Percentiles rank a stretch among this genome's conserved stretches.
Evolutionary conservation across 2,888 invertebrate species (phyloP).

Genomic region (Ypsolopha scabrella): DNA sequence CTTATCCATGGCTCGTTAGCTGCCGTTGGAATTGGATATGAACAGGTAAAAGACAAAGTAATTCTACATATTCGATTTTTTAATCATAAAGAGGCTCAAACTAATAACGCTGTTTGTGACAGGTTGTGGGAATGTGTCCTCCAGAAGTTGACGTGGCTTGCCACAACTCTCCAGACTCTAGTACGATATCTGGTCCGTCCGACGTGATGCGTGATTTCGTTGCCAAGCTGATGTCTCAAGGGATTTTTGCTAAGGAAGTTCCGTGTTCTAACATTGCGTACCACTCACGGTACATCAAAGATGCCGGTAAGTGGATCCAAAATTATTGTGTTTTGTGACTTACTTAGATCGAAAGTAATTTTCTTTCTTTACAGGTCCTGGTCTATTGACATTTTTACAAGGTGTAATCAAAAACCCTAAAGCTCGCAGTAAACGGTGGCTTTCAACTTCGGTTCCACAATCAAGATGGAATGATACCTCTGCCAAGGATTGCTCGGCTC

Average conservation of each 20-base stretch:
- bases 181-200: constrained; percentile 78
- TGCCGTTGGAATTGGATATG: constrained; percentile 76
- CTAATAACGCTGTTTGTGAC: background rate
- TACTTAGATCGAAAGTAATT: background rate
- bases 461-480: constrained; percentile 25
- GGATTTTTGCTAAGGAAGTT: constrained; percentile 22
- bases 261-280: constrained; percentile 83
- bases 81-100: background rate
- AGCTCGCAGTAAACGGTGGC: constrained; percentile 79
- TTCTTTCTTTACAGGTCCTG: constrained; percentile 32
- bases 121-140: constrained; percentile 27
- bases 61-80: background rate
- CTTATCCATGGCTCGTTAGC: constrained; percentile 84
- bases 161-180: constrained; percentile 78
- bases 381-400: constrained; percentile 67
- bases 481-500: constrained; percentile 76
- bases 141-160: constrained; percentile 76
- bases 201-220: constrained; percentile 67
- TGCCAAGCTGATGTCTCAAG: constrained; percentile 25
- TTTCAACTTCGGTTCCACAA: constrained; percentile 83
- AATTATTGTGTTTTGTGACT: background rate
- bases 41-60: constrained; percentile 35
- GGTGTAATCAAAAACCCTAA: constrained; percentile 74
- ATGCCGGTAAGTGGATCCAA: constrained; percentile 33
- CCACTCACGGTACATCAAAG: constrained; percentile 80